Percentiles rank a stretch among this genome's conserved stretches.
Conservation (phyloP, 2,113 vertebrate genomes). For the Sinocyclocheilus rhinocerous region DNA sequence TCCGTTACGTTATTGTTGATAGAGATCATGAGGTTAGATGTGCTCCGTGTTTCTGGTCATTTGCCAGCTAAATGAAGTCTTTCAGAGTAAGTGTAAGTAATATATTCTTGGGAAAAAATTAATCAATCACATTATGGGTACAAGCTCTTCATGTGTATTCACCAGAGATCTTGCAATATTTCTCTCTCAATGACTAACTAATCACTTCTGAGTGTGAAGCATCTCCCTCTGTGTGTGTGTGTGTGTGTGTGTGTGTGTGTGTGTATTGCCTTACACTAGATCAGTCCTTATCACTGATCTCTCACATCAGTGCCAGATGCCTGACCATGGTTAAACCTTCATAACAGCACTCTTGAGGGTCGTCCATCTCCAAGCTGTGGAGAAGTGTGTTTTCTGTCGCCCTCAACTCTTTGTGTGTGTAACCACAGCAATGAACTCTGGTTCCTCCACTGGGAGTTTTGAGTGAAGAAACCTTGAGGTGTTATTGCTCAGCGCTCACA, state of each 20-base stretch:
- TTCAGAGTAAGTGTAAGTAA: conserved; percentile 15
- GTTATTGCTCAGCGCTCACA: conserved; percentile 22
- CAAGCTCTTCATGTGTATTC: background rate
- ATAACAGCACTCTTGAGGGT: conserved; percentile 48
- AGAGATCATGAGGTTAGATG: background rate
- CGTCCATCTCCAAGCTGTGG: conserved; percentile 41
- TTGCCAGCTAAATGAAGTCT: conserved; percentile 25
- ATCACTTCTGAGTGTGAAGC: conserved; percentile 15
- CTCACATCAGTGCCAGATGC: conserved; percentile 37
- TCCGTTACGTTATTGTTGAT: background rate
- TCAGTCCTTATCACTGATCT: conserved; percentile 47
- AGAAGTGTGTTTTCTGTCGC: conserved; percentile 40
- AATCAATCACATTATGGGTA: conserved; percentile 29
- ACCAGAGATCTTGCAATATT: conserved; percentile 18
- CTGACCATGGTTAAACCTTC: conserved; percentile 37
- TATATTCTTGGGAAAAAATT: background rate
- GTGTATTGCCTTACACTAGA: conserved; percentile 38
- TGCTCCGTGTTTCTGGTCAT: conserved; percentile 11
- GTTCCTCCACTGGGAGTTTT: conserved; percentile 52
- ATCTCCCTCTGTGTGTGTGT: background rate
- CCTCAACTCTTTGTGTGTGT: conserved; percentile 35
- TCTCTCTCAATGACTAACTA: conserved; percentile 13
- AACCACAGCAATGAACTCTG: conserved; percentile 29
- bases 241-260: background rate
- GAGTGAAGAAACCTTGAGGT: conserved; percentile 47